phyloP scores from a whole-genome alignment of 2,888 invertebrate genomes.

The Acrobasis consociella region DNA sequence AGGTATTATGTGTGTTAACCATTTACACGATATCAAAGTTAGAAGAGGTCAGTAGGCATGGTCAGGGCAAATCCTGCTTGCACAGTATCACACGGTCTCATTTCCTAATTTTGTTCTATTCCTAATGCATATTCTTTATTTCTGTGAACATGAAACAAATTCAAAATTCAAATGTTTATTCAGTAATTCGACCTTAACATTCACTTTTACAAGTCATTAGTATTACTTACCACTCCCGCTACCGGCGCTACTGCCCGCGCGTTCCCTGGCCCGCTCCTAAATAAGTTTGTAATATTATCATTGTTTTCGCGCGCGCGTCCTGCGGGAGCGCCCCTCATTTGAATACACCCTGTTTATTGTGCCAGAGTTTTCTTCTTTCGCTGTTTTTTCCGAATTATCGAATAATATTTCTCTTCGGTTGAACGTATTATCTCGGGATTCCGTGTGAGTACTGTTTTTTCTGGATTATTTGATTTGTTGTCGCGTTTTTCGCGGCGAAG shows the following conservation, averaged over 20 bases:
- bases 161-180: too few species aligned
- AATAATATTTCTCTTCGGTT: slow-evolving; percentile 67
- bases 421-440: slow-evolving; percentile 64
- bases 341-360: slow-evolving; percentile 78
- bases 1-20: too few species aligned
- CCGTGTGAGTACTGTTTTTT: slow-evolving; percentile 51
- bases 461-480: slow-evolving; percentile 59
- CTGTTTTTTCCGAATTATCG: slow-evolving; percentile 65
- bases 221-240: neutral
- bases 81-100: too few species aligned
- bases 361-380: slow-evolving; percentile 53
- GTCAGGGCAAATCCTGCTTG: too few species aligned
- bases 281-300: slow-evolving; percentile 79
- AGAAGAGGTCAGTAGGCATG: too few species aligned
- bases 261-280: slow-evolving; percentile 56
- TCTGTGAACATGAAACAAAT: neutral
- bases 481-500: slow-evolving; percentile 38
- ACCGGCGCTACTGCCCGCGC: slow-evolving; percentile 32
- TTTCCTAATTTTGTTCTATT: too few species aligned
- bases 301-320: slow-evolving; percentile 62
- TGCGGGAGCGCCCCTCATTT: slow-evolving; percentile 63
- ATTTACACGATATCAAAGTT: too few species aligned
- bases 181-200: too few species aligned
- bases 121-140: too few species aligned
- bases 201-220: too few species aligned